Evolutionary conservation across 2,888 invertebrate species (phyloP).

Genomic region (Oscheius sp.): DNA sequence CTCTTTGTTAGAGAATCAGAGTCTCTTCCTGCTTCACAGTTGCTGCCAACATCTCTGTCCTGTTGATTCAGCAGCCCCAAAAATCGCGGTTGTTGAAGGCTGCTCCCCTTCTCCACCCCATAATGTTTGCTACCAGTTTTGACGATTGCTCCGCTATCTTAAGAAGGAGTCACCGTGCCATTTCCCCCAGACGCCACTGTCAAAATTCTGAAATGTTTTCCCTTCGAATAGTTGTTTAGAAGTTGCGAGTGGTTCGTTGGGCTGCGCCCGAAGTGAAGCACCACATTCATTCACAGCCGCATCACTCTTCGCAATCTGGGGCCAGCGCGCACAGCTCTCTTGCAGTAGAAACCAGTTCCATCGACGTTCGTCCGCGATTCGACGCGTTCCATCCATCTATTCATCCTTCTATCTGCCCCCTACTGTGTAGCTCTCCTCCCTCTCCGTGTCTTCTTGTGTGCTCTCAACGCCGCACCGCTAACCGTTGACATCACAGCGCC

Average conservation of each 20-base stretch:
- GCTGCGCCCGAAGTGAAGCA: slow-evolving; percentile 28
- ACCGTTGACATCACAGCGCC: slow-evolving; percentile 30
- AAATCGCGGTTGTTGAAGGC: not conserved
- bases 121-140: slow-evolving; percentile 27
- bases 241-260: slow-evolving; percentile 9
- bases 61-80: slow-evolving; percentile 35
- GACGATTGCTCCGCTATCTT: slow-evolving; percentile 22
- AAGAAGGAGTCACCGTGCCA: not conserved
- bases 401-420: slow-evolving; percentile 35
- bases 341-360: slow-evolving; percentile 37
- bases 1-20: slow-evolving; percentile 16
- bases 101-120: slow-evolving; percentile 7
- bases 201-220: no score
- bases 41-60: slow-evolving; percentile 33
- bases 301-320: slow-evolving; percentile 37
- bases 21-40: slow-evolving; percentile 32
- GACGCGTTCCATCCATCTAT: slow-evolving; percentile 35
- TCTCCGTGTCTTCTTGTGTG: slow-evolving; percentile 31
- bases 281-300: slow-evolving; percentile 34
- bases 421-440: slow-evolving; percentile 24
- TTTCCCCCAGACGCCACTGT: no score
- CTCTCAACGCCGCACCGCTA: slow-evolving; percentile 19
- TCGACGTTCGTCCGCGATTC: slow-evolving; percentile 38
- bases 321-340: slow-evolving; percentile 37
- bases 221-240: not conserved